phyloP scores from a whole-genome alignment of 2,888 invertebrate genomes.

The Lasioglossum marginatum region DNA sequence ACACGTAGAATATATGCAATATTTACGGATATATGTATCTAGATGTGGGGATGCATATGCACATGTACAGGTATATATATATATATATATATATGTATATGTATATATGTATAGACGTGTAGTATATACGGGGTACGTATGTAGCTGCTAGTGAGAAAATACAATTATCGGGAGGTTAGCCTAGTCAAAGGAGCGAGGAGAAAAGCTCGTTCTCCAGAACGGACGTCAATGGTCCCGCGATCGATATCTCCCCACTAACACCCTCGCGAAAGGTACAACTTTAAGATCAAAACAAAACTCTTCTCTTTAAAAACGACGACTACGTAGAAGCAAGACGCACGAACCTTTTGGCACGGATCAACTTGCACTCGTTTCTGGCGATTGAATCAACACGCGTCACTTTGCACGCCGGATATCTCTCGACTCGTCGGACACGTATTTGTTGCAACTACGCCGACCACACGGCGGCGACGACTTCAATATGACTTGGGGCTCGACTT shows the following conservation, averaged over 20 bases:
- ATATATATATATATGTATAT: background rate
- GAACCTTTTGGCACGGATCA: slow-evolving; percentile 52
- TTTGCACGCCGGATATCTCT: slow-evolving; percentile 47
- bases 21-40: background rate
- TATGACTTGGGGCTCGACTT: background rate
- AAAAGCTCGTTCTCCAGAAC: slow-evolving; percentile 72
- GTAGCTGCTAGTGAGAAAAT: slow-evolving; percentile 45
- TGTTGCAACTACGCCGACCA: slow-evolving; percentile 22
- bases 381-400: slow-evolving; percentile 58
- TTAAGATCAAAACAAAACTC: slow-evolving; percentile 73
- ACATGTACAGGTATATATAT: background rate
- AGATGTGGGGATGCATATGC: background rate
- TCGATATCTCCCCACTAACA: slow-evolving; percentile 72
- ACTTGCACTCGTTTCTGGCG: slow-evolving; percentile 52
- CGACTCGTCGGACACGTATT: slow-evolving; percentile 26
- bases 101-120: background rate
- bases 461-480: slow-evolving; percentile 12
- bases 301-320: slow-evolving; percentile 33
- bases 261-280: slow-evolving; percentile 60
- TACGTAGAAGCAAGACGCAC: slow-evolving; percentile 35
- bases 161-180: slow-evolving; percentile 58
- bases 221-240: slow-evolving; percentile 75
- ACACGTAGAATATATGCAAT: background rate
- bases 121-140: slow-evolving; percentile 1
- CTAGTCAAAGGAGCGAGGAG: slow-evolving; percentile 52